These are phyloP conservation scores for Drosophila kanekoi DNA, from an alignment of 2,888 invertebrate species.

Conservation along the genomic window DNA sequence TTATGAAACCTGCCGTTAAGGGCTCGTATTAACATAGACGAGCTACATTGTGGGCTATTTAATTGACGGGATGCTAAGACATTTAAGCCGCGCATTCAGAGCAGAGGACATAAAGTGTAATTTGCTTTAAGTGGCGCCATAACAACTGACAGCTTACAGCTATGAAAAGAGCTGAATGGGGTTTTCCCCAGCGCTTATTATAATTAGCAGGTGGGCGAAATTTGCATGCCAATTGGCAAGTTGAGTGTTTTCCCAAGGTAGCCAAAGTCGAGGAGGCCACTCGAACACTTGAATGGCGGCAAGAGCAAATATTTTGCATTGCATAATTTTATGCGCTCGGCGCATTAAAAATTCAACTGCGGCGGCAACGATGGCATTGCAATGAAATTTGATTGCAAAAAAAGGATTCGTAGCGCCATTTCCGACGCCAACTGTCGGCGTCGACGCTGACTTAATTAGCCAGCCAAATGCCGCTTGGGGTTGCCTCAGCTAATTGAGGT, in stretches of 20 bases:
- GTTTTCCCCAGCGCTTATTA: constrained; percentile 44
- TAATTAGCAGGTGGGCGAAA: constrained; percentile 53
- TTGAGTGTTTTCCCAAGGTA: constrained; percentile 44
- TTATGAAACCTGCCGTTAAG: constrained; percentile 21
- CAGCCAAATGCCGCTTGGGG: constrained; percentile 20
- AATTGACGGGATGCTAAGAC: constrained; percentile 17
- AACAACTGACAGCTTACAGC: constrained; percentile 26
- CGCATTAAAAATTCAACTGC: constrained; percentile 57
- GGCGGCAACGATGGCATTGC: constrained; percentile 24
- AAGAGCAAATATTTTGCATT: constrained; percentile 67
- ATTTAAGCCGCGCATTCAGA: constrained; percentile 28
- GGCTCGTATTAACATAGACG: background rate
- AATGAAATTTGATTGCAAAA: constrained; percentile 73
- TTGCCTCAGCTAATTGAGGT: constrained; percentile 63
- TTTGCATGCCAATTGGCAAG: constrained; percentile 33
- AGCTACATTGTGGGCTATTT: constrained; percentile 27
- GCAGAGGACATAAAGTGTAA: constrained; percentile 38
- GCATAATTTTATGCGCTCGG: constrained; percentile 63
- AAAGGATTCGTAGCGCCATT: constrained; percentile 64
- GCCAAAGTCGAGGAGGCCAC: constrained; percentile 45
- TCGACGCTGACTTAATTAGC: constrained; percentile 74
- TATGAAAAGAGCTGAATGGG: constrained; percentile 29
- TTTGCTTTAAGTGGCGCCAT: constrained; percentile 20
- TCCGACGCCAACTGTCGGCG: constrained; percentile 58
- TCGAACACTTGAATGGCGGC: constrained; percentile 61